Evolutionary conservation across 2,888 invertebrate genomes (phyloP).

Genomic region (Pterostichus madidus): DNA sequence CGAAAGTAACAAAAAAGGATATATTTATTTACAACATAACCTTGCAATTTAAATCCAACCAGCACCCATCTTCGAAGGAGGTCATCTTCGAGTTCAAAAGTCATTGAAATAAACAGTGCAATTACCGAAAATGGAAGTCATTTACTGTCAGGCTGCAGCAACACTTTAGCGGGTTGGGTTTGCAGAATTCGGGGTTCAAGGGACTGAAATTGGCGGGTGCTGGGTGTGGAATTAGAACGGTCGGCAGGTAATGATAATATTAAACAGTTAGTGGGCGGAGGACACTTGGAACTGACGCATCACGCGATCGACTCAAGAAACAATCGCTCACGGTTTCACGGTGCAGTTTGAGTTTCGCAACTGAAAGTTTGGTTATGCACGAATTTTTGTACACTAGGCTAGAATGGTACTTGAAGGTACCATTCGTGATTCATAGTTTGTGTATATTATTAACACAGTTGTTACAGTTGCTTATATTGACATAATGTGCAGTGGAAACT

Average conservation of each 20-base stretch:
- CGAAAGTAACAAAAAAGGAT: slow-evolving; percentile 25
- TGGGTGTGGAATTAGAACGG: slow-evolving; percentile 70
- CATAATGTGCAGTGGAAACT: too few species aligned
- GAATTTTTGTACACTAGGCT: too few species aligned
- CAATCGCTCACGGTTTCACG: slow-evolving; percentile 34
- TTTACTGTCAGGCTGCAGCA: slow-evolving; percentile 57
- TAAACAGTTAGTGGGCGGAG: slow-evolving; percentile 70
- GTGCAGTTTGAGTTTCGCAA: slow-evolving; percentile 3
- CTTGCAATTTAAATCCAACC: slow-evolving; percentile 15
- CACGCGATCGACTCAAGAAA: slow-evolving; percentile 32
- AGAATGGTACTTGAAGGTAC: neutral
- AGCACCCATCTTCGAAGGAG: slow-evolving; percentile 23
- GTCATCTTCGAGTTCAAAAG: slow-evolving; percentile 62
- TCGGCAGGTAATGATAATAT: slow-evolving; percentile 70
- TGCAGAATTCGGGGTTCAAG: slow-evolving; percentile 66
- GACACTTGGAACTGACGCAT: slow-evolving; percentile 33
- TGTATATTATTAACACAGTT: too few species aligned
- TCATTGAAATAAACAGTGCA: slow-evolving; percentile 63
- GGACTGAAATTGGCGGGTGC: slow-evolving; percentile 69
- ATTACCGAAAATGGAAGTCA: slow-evolving; percentile 63
- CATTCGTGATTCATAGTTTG: neutral
- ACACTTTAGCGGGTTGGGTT: slow-evolving; percentile 48
- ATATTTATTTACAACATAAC: slow-evolving; percentile 25
- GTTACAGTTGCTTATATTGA: too few species aligned
- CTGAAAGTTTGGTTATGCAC: neutral